These are phyloP conservation scores for Mus caroli DNA, from an alignment of 2,797 vertebrate species.

Conservation along the genomic window DNA sequence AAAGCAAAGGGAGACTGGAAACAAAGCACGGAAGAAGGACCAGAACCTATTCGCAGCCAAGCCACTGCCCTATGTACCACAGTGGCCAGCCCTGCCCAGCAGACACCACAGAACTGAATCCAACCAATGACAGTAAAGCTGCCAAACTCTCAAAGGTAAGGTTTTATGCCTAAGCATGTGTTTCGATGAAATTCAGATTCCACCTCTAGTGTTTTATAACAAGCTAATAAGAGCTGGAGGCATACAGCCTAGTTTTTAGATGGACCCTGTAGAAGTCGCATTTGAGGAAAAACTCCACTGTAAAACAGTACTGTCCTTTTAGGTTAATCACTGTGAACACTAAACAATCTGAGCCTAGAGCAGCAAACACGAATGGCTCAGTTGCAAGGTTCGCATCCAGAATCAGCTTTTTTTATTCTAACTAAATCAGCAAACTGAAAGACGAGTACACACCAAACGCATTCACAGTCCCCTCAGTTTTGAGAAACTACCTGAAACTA, in stretches of 20 bases:
- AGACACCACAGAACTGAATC: neutral
- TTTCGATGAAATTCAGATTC: constrained; percentile 21
- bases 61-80: neutral
- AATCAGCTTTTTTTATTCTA: neutral
- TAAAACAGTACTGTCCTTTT: neutral
- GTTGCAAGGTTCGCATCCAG: constrained; percentile 2
- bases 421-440: neutral
- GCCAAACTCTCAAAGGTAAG: neutral
- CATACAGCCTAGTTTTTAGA: neutral
- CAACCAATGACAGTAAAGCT: neutral
- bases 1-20: neutral
- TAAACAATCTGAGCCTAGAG: neutral
- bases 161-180: neutral
- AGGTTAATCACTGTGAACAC: neutral
- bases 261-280: neutral
- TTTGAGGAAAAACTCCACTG: neutral
- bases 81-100: neutral
- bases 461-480: neutral
- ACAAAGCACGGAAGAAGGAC: neutral
- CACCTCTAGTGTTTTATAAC: neutral
- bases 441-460: neutral
- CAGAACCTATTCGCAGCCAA: neutral
- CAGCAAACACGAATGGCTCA: neutral
- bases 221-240: neutral
- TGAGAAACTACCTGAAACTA: neutral